Evolutionary conservation across 2,888 invertebrate genomes (phyloP), one percentile per base, ranked within the genome.

Genomic region (Phoenoteleia sp.): DNA sequence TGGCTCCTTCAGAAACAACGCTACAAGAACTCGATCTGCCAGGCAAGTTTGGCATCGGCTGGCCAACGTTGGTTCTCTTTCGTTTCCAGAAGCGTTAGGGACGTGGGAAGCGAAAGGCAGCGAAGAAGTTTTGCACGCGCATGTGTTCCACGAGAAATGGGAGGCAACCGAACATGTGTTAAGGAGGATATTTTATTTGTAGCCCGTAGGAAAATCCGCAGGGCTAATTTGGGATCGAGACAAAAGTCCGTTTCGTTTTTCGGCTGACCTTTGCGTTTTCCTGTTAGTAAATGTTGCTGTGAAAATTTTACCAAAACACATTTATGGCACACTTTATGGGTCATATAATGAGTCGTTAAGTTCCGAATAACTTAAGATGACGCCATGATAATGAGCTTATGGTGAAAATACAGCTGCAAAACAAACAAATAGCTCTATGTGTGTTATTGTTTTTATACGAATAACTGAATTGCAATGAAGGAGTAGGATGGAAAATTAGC

Each of bases 101-200:
- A 92, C 93, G 93, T 92, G 93, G 92, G 93, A 93, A 93, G 91
- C 90, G 85, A 88, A 85, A 87, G 86, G 85, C 81, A 84, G 66
- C 82, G 69, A 85, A 81, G 72, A 69, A 54, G 66, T 45, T 71
- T 84, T 29, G 75, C 84, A 85, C 79, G 84, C 84, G 84, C 85
- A 84, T 86, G 86, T 87, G 86, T 84, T 84, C 58, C 75, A 69
- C 62, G 82, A 80, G 84, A 80, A 84, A 86, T 82, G 82, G 86
- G 86, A 80, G 82, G 86, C 82, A 60, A 80, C 79, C 74, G 54
- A 81, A 81, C 86, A 84, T 86, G 80, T 86, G 84, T 84, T 74
- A 69, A 52, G 54, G 29, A 81, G 62, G 52, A 81, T 71, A 84
- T 64, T 76, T 76, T 33, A 56, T 69, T 76, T 33, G 45, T 21